Percentiles rank a stretch among this genome's conserved stretches.
These are phyloP conservation scores for Protodeltote pygarga DNA, from an alignment of 2,888 invertebrate species.

Conservation along the genomic window DNA sequence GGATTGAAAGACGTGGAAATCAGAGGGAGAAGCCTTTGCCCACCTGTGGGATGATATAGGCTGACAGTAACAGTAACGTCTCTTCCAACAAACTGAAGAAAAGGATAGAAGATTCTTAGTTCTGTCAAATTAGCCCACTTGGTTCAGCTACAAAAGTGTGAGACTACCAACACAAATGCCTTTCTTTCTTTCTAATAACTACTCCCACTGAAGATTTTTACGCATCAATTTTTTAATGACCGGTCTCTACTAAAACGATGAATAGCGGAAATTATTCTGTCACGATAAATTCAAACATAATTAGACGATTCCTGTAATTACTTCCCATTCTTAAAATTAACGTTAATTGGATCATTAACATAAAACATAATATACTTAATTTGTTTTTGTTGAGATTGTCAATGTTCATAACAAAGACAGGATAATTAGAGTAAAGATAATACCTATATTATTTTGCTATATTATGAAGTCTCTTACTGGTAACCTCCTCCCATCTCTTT, in stretches of 20 bases:
- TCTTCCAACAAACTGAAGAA: too few species aligned
- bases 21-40: too few species aligned
- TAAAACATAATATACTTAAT: constrained; percentile 35
- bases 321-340: constrained; percentile 51
- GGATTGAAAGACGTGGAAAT: too few species aligned
- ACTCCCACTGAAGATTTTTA: constrained; percentile 2
- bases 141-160: too few species aligned
- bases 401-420: constrained; percentile 31
- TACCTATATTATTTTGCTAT: too few species aligned
- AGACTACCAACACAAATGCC: too few species aligned
- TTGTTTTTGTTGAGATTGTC: constrained; percentile 39
- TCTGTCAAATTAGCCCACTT: too few species aligned
- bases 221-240: constrained; percentile 14
- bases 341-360: constrained; percentile 56
- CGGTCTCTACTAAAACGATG: constrained; percentile 20
- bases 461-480: too few species aligned
- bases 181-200: background rate
- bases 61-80: too few species aligned
- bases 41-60: too few species aligned
- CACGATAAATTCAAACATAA: constrained; percentile 49
- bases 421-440: constrained; percentile 15
- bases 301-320: constrained; percentile 51
- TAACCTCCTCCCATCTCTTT: too few species aligned
- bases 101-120: too few species aligned
- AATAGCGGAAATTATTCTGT: constrained; percentile 39